These are phyloP conservation scores for Aplysina aerophoba DNA, from an alignment of 37 sponge, comb jelly and placozoan genomes.

Conservation along the genomic window DNA sequence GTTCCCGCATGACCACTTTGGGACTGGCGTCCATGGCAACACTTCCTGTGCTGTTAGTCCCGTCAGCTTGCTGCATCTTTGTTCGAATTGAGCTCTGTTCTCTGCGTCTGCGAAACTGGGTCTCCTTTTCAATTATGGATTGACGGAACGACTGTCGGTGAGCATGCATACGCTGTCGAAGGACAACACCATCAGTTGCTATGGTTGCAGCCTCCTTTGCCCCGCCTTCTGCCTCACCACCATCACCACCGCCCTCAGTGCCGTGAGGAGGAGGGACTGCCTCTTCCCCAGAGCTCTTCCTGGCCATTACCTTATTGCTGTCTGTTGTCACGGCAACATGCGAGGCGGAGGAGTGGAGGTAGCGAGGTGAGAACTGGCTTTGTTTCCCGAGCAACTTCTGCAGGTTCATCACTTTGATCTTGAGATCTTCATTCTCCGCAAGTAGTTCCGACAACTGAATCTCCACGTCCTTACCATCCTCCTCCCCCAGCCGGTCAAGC, in stretches of 20 bases:
- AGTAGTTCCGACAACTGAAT: conserved; percentile 26
- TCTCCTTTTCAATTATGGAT: conserved; percentile 32
- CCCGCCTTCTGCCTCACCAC: too few relatives aligned
- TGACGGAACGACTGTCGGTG: conserved; percentile 6
- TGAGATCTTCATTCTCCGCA: conserved; percentile 26
- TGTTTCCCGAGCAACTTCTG: conserved; percentile 36
- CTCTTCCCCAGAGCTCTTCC: too few relatives aligned
- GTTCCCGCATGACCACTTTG: not conserved
- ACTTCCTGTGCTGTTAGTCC: not conserved
- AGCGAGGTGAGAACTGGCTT: conserved; percentile 24
- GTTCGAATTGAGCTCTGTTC: conserved; percentile 25
- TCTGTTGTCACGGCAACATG: not conserved
- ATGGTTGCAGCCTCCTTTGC: too few relatives aligned
- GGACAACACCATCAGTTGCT: conserved; percentile 16
- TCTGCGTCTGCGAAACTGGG: not conserved
- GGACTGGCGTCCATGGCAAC: not conserved
- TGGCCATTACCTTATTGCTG: not conserved
- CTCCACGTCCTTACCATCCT: conserved; percentile 20
- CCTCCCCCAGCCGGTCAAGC: not conserved
- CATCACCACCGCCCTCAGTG: too few relatives aligned
- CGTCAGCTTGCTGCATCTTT: not conserved
- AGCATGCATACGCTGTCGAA: conserved; percentile 19
- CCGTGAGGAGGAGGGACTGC: too few relatives aligned
- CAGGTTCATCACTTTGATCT: conserved; percentile 4
- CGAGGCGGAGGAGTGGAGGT: not conserved